These are phyloP conservation scores for Busseola fusca DNA, from an alignment of 2,888 invertebrate genomes.

Conservation along the genomic window DNA sequence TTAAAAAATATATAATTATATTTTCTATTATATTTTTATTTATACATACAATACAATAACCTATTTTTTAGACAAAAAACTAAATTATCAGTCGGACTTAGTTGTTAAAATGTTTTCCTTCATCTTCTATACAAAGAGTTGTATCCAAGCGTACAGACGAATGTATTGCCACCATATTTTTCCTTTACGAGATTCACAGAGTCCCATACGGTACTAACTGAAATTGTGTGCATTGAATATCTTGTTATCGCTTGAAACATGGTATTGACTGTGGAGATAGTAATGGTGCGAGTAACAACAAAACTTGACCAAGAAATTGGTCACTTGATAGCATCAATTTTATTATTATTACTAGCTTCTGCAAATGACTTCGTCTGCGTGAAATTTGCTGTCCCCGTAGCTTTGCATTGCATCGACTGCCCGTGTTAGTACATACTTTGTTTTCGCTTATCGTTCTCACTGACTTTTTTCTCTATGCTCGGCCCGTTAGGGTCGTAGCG, in stretches of 20 bases:
- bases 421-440: too few relatives aligned
- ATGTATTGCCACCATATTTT: slow-evolving; percentile 21
- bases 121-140: background rate
- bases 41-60: too few relatives aligned
- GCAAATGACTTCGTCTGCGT: too few relatives aligned
- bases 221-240: slow-evolving; percentile 28
- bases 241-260: background rate
- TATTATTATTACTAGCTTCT: background rate
- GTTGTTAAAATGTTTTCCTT: background rate
- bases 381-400: too few relatives aligned
- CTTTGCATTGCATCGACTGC: too few relatives aligned
- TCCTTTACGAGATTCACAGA: slow-evolving; percentile 9
- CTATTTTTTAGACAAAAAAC: background rate
- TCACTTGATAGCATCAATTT: background rate
- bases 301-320: background rate
- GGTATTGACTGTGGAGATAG: background rate
- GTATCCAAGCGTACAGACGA: background rate
- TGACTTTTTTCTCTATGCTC: too few relatives aligned
- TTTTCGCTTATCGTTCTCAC: too few relatives aligned
- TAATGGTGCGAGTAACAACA: background rate
- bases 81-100: too few relatives aligned
- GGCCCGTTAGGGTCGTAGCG: too few relatives aligned
- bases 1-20: too few relatives aligned
- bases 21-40: too few relatives aligned
- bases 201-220: slow-evolving; percentile 10